Conservation (phyloP, 2,113 vertebrate genomes). For the Nibea coibor region DNA sequence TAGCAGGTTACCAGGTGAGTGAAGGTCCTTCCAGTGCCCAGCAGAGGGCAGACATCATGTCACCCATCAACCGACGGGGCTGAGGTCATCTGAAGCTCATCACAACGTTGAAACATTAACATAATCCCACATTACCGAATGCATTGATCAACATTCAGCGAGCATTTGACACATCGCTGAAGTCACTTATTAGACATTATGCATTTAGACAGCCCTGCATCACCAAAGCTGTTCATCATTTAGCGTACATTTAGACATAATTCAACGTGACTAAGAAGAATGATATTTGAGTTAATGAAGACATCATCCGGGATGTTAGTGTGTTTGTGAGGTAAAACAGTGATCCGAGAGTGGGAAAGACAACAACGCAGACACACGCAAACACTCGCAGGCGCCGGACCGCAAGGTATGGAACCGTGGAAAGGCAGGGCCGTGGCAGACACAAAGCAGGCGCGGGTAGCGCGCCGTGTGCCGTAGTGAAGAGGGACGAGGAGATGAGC, state of each 20-base stretch:
- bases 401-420: neutral
- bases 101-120: constrained; percentile 23
- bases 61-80: constrained; percentile 41
- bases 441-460: constrained; percentile 15
- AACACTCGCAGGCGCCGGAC: neutral
- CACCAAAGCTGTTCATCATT: constrained; percentile 30
- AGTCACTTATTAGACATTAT: constrained; percentile 27
- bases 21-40: constrained; percentile 61
- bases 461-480: constrained; percentile 6
- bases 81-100: constrained; percentile 44
- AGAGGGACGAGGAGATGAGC: constrained; percentile 33
- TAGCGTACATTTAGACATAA: constrained; percentile 18
- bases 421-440: neutral
- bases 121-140: constrained; percentile 19
- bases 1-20: constrained; percentile 63
- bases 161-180: constrained; percentile 29
- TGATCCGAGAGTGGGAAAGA: neutral
- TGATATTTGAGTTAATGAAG: constrained; percentile 7
- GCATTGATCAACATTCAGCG: constrained; percentile 42
- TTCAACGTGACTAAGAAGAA: constrained; percentile 9
- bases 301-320: neutral
- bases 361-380: neutral
- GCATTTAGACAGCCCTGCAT: constrained; percentile 20
- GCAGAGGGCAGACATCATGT: constrained; percentile 78
- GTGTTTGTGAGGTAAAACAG: neutral